Base-by-base conservation (phyloP, 2,888 invertebrate genomes). In the Stenichneumon culpator region DNA sequence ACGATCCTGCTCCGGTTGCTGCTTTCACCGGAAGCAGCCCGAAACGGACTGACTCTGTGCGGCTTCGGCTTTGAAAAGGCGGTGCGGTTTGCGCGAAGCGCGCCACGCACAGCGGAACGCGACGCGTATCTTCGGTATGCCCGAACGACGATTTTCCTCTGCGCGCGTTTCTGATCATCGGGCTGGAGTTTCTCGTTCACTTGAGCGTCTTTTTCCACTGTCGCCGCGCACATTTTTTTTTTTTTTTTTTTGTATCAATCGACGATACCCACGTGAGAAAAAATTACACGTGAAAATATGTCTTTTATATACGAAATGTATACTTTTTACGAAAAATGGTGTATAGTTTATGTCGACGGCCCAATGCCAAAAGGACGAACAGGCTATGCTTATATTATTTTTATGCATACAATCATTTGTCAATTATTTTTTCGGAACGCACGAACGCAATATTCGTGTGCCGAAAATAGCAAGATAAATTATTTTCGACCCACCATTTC, bases 11-110 rank as follows among this genome's bases (percentile, higher is more conserved):
- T 67, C 28, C 65, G 69, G 65, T 3, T 70, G 50, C 67, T 82
- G 79, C 68, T 79, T 82, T 77, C 79, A n/a, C 50, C 72, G 82
- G 84, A 79, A 84, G 79, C 79, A 67, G 83, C 79, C 80, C 84
- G 80, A 50, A 79, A 70, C 75, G 39, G 80, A 86, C 86, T 84
- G 84, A 80, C 72, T 47, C 73, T 69, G 54, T 67, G 68, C 63
- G 54, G 63, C 32, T 82, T 80, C 77, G 80, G 77, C 82, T 82
- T 86, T 83, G 78, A 84, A 84, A 74, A 67, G 44, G 74, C 82
- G 68, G 72, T 79, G 83, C 63, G 82, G 83, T 86, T 80, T 74
- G 74, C 80, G 67, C 54, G 67, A 69, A 67, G 65, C 72, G 74
- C 81, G 78, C 69, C 25, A 44, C 22, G 11, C 79, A 25, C 14